Evolutionary conservation across 2,888 invertebrate species (phyloP).

Genomic region (Pristionchus exspectatus): DNA sequence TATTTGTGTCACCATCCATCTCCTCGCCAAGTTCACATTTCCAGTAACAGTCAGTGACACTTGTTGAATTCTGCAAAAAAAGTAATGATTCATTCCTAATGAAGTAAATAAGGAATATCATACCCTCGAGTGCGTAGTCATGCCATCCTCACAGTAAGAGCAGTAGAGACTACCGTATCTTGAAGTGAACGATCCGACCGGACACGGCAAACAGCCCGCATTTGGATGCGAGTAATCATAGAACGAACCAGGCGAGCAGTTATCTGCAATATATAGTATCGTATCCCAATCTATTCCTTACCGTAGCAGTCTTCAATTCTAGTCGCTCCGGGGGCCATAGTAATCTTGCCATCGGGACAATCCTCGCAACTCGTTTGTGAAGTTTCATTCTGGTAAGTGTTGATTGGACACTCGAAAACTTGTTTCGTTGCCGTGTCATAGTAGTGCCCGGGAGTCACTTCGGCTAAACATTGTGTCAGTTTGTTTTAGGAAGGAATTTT

Average conservation of each 20-base stretch:
- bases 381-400: not conserved
- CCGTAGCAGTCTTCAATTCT: not conserved
- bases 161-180: not conserved
- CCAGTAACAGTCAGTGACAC: conserved; percentile 3
- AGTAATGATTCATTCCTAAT: too few species aligned
- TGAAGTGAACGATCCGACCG: not conserved
- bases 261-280: not conserved
- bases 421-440: not conserved
- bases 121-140: not conserved
- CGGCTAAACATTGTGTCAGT: not conserved
- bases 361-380: not conserved
- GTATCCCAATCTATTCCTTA: not conserved
- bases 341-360: not conserved
- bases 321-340: not conserved
- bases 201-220: not conserved
- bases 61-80: not conserved
- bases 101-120: not conserved
- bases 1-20: not conserved
- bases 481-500: not conserved
- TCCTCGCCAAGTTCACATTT: not conserved
- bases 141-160: not conserved
- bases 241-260: not conserved
- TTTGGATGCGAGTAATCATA: not conserved
- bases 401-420: not conserved
- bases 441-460: not conserved